phyloP scores from a whole-genome alignment of 2,888 invertebrate genomes.

The Plebejus melissa region DNA sequence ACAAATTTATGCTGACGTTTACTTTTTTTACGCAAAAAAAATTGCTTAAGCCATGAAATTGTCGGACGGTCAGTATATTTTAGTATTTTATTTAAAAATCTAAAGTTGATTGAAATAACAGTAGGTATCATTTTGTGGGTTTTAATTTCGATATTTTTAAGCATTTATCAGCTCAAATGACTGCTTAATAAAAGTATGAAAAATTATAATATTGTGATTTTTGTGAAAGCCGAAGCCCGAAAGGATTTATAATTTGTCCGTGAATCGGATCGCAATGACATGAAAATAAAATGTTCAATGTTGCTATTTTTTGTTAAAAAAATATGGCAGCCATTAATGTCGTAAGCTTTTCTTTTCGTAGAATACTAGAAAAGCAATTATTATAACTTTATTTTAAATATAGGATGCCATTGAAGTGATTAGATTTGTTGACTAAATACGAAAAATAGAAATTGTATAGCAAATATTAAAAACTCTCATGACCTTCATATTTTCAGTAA shows the following conservation, averaged over 20 bases:
- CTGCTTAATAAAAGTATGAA: no score
- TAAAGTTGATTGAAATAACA: no score
- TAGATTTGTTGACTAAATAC: conserved; percentile 49
- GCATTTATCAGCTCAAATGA: no score
- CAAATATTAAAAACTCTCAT: conserved; percentile 54
- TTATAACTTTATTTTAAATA: conserved; percentile 54
- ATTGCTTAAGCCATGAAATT: not conserved
- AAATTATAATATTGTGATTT: conserved; percentile 9
- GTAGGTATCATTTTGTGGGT: no score
- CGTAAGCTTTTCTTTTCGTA: conserved; percentile 75
- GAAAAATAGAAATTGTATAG: conserved; percentile 49
- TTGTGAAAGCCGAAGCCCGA: no score
- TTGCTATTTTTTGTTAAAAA: conserved; percentile 62
- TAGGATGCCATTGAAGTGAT: conserved; percentile 58
- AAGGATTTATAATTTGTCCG: not conserved
- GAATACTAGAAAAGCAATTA: conserved; percentile 61
- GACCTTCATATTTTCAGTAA: conserved; percentile 61
- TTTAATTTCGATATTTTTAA: no score
- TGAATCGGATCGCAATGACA: conserved; percentile 42
- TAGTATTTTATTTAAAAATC: no score
- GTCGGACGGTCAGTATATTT: not conserved
- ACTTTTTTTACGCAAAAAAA: not conserved
- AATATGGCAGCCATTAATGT: conserved; percentile 73
- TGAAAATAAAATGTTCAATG: conserved; percentile 55
- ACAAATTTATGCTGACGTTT: not conserved